Percentiles rank a stretch among this genome's conserved stretches.
These are phyloP conservation scores for Miltochrista miniata DNA, from an alignment of 2,888 invertebrate genomes.

Conservation along the genomic window DNA sequence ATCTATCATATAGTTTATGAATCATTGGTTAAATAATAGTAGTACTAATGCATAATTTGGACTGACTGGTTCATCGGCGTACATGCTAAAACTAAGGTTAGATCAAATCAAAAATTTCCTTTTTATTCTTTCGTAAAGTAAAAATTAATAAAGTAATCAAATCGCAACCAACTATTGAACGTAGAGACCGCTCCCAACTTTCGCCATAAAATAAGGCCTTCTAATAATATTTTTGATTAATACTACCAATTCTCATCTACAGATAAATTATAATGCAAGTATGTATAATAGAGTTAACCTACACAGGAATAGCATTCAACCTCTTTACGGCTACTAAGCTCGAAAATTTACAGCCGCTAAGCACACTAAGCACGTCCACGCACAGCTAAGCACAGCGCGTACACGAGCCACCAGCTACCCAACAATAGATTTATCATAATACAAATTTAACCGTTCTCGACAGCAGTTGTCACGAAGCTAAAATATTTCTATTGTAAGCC, in stretches of 20 bases:
- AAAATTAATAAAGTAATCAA: no score
- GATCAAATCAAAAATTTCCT: no score
- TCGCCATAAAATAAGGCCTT: no score
- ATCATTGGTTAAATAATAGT: slow-evolving; percentile 21
- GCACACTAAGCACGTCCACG: slow-evolving; percentile 14
- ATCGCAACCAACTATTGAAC: no score
- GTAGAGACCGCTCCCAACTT: no score
- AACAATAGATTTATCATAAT: slow-evolving; percentile 55
- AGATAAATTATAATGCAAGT: no score
- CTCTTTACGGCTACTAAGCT: not conserved
- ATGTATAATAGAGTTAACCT: no score
- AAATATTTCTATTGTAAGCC: slow-evolving; percentile 57
- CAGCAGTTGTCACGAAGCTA: slow-evolving; percentile 54
- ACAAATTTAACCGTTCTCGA: slow-evolving; percentile 57
- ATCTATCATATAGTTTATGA: slow-evolving; percentile 37
- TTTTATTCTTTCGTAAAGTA: no score
- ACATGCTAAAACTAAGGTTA: no score
- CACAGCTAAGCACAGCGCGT: not conserved
- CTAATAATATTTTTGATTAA: no score
- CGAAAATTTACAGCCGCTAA: not conserved
- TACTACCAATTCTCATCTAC: no score
- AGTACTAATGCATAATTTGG: not conserved
- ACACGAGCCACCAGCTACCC: slow-evolving; percentile 22
- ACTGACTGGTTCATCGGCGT: no score
- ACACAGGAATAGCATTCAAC: not conserved